These are phyloP conservation scores for Aradophagus sp. DNA, from an alignment of 1,140 invertebrate genomes.

Conservation along the genomic window DNA sequence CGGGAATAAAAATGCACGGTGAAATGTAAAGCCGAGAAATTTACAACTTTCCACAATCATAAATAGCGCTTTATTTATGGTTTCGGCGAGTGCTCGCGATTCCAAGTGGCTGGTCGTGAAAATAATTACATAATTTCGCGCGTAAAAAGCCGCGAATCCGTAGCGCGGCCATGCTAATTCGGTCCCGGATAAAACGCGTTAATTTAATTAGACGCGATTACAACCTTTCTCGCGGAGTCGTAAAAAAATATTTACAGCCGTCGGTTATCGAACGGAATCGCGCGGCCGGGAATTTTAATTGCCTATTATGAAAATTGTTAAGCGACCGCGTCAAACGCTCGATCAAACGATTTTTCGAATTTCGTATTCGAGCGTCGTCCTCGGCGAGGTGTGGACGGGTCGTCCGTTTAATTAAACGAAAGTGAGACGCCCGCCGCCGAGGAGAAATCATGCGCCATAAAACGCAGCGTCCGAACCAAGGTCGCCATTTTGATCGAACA, in stretches of 20 bases:
- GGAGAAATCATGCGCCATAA: slow-evolving; percentile 16
- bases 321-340: slow-evolving; percentile 15
- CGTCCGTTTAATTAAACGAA: slow-evolving; percentile 37
- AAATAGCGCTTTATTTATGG: slow-evolving; percentile 43
- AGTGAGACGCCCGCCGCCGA: slow-evolving; percentile 19
- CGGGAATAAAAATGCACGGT: slow-evolving; percentile 31
- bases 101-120: slow-evolving; percentile 2
- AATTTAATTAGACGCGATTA: no score
- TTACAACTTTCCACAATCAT: slow-evolving; percentile 31
- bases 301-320: not conserved
- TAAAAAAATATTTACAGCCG: slow-evolving; percentile 13
- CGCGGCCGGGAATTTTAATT: slow-evolving; percentile 16
- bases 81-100: slow-evolving; percentile 17
- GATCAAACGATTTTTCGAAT: slow-evolving; percentile 37
- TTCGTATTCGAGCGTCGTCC: slow-evolving; percentile 26
- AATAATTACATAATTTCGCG: slow-evolving; percentile 26
- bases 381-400: slow-evolving; percentile 16
- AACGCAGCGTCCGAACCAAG: slow-evolving; percentile 17
- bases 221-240: slow-evolving; percentile 3
- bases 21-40: slow-evolving; percentile 41
- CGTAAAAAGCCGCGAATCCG: slow-evolving; percentile 13
- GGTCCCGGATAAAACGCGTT: not conserved
- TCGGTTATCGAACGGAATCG: not conserved
- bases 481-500: slow-evolving; percentile 22
- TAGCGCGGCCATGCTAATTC: not conserved